Percentiles rank a stretch among this genome's conserved stretches.
Conservation (phyloP, 2,113 vertebrate genomes). For the Petaurus breviceps region DNA sequence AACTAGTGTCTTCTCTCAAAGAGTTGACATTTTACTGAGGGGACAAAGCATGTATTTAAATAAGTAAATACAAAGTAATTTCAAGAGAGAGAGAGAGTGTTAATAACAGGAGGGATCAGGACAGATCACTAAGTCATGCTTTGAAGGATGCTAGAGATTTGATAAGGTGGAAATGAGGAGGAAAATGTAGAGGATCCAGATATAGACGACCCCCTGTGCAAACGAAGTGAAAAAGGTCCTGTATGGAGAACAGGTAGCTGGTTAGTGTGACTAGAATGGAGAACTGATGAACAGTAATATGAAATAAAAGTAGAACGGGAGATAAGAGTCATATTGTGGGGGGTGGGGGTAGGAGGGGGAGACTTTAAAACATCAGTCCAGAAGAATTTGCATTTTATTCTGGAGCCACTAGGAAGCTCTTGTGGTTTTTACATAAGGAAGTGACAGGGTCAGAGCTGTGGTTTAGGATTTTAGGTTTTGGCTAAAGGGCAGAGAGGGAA, state of each 20-base stretch:
- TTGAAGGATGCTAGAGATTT: not conserved
- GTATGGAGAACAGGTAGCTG: not conserved
- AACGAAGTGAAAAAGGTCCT: not conserved
- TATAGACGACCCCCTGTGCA: not conserved
- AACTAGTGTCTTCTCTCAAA: not conserved
- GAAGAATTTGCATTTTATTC: not conserved
- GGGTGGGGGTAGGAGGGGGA: not conserved
- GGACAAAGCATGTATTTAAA: not conserved
- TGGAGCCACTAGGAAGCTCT: not conserved
- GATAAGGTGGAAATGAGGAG: not conserved
- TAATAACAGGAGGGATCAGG: not conserved
- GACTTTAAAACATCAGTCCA: not conserved
- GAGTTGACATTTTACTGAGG: not conserved
- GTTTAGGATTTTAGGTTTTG: not conserved
- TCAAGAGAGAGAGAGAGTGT: not conserved
- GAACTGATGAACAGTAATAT: not conserved
- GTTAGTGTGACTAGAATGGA: not conserved
- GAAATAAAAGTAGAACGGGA: not conserved
- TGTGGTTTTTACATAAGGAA: not conserved
- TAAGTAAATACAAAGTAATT: not conserved
- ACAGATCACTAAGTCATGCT: not conserved
- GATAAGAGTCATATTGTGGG: not conserved
- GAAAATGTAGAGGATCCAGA: too few relatives aligned
- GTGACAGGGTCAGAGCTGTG: not conserved
- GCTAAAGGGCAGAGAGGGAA: not conserved